Evolutionary conservation across 1,140 invertebrate species (phyloP), one percentile per base, ranked within the genome.

Genomic region (Augochlora pura): DNA sequence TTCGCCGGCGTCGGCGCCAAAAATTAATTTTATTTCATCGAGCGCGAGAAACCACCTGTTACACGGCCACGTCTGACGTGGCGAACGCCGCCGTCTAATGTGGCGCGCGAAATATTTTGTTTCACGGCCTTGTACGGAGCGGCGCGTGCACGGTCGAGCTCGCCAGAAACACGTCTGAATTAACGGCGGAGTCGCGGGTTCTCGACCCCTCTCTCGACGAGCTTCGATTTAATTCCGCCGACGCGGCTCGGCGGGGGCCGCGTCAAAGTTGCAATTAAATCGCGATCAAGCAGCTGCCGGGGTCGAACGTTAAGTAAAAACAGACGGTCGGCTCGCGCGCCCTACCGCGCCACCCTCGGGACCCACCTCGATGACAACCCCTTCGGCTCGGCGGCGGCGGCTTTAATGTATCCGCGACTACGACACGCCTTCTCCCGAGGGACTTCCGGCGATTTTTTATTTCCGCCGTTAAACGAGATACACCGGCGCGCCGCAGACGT

Each of bases 11-110:
- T 10, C 27, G 3, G 25, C n/a, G n/a, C 71, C 63, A 79, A 79
- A 79, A 79, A 79, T 79, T 79, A 73, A 79, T 74, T 79, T 79
- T 74, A 49, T 79, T 79, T 79, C 70, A 62, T 73, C 65, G 52
- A 21, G 21, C 21, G 52, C 21, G 52, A 67, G 52, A 52, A 79
- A 74, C 77, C 77, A 79, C 77, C 77, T 79, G 77, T 79, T 79
- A 79, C 77, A 25, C 63, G 23, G 18, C 52, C 25, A 14, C 52
- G 38, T 66, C 68, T 64, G 23, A 77, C 23, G 12, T 54, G 10
- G 25, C 68, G 49, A 7, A 54, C 1, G 32, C n/a, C 8, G 23
- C n/a, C n/a, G 59, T 66, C 69, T 59, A 65, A 74, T 18, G 49
- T 32, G 32, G 32, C 46, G 25, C 70, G 59, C 49, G 12, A 60